A percentile compares a stretch with the other conserved stretches of the same genome.
These are phyloP conservation scores for Notocelia uddmanniana DNA, from an alignment of 2,888 invertebrate genomes.

Conservation along the genomic window DNA sequence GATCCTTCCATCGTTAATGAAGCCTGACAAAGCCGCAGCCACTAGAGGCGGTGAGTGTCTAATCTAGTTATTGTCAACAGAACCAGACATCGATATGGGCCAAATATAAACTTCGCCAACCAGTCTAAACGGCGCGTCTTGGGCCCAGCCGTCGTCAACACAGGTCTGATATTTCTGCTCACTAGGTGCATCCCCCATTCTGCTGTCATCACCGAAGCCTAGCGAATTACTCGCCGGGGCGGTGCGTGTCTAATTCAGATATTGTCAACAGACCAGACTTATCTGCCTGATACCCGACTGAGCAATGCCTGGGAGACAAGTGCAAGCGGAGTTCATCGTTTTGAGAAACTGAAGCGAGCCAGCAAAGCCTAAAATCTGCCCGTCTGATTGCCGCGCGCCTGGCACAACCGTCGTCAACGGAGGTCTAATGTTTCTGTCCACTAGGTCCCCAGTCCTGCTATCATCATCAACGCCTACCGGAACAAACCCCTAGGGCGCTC, in stretches of 20 bases:
- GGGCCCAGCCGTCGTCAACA: neutral
- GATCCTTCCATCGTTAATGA: neutral
- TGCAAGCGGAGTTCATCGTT: neutral
- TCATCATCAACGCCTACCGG: neutral
- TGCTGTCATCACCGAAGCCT: neutral
- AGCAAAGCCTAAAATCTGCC: too few relatives aligned
- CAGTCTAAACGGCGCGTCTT: neutral
- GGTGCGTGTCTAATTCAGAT: slow-evolving; percentile 1
- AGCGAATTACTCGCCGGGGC: neutral
- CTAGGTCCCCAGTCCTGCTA: neutral
- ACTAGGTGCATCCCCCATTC: neutral
- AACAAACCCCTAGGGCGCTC: too few relatives aligned
- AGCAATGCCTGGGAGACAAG: neutral
- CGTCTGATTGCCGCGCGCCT: too few relatives aligned
- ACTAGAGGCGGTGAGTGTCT: neutral
- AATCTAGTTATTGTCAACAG: neutral
- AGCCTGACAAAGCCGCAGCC: neutral
- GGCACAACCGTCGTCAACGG: too few relatives aligned
- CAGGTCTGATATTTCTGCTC: neutral
- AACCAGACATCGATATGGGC: neutral
- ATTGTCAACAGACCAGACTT: neutral
- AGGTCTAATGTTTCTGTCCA: too few relatives aligned
- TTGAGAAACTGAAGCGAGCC: neutral
- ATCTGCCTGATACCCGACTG: neutral
- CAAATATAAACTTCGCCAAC: neutral